A percentile compares a stretch with the other conserved stretches of the same genome.
These are phyloP conservation scores for Mohoua ochrocephala DNA, from an alignment of 2,113 vertebrate species.

Conservation along the genomic window DNA sequence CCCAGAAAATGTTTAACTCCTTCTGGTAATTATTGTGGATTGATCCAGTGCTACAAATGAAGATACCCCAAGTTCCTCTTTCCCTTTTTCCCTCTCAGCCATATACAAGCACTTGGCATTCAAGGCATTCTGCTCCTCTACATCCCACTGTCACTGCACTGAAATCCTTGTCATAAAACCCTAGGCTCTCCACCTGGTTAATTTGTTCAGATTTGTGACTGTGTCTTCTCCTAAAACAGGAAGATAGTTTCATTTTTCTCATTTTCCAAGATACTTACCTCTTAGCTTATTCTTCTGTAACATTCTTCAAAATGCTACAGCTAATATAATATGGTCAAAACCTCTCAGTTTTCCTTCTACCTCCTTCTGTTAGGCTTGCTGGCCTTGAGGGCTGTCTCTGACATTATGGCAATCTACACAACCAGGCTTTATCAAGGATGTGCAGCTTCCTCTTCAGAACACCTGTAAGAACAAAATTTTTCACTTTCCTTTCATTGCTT, in stretches of 20 bases:
- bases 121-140: neutral
- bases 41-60: neutral
- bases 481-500: neutral
- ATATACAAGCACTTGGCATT: neutral
- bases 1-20: slow-evolving; percentile 71
- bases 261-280: neutral
- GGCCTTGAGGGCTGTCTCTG: neutral
- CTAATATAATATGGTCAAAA: neutral
- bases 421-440: neutral
- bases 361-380: neutral
- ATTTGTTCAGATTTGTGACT: neutral
- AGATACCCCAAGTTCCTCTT: neutral
- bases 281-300: neutral
- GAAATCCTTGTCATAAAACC: neutral
- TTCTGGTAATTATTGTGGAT: slow-evolving; percentile 59
- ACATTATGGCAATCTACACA: neutral
- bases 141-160: neutral
- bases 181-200: neutral
- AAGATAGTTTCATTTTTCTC: neutral
- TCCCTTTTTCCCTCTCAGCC: neutral
- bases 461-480: neutral
- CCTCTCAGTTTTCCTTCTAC: neutral
- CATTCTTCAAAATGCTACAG: neutral
- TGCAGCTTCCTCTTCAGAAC: neutral
- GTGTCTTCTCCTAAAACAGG: neutral